Evolutionary conservation across 2,797 vertebrate genomes (phyloP), one percentile per base, ranked within the genome.

Genomic region (Trachurus trachurus): DNA sequence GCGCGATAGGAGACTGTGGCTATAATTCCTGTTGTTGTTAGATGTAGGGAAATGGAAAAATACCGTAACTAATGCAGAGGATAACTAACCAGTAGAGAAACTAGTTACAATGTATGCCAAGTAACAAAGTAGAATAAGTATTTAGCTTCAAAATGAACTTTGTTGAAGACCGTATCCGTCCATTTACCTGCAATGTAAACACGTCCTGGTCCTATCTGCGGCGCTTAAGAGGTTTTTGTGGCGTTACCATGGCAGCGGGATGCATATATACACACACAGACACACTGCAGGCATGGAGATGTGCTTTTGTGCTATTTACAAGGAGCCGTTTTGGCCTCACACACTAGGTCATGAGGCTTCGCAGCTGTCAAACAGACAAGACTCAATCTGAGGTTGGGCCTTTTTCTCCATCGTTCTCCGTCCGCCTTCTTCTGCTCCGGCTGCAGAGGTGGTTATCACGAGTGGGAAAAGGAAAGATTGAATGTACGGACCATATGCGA

Each of bases 231-330:
- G 57, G 40, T 49, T 62, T 77, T 58, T 74, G 66, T 61, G 29
- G 13, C 3, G 81, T 88, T 81, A 22, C 89, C 63, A 88, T 82
- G 79, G 57, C 81, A 83, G 53, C 34, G 4, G 63, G 53, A 83
- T 34, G 61, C 71, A 76, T 3, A 66, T 2, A 60, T 26, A n/a
- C n/a, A 65, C 71, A 81, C 5, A 80, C 3, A 64, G 17, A 74
- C 53, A 64, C 19, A 37, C 6, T 56, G 56, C 69, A 74, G 77
- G 62, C 74, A 29, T 39, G 65, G 66, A 9, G 3, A 71, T 65
- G 37, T 50, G n/a, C 57, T 59, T 78, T 59, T 78, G 6, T 82
- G 70, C 56, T 66, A 39, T 78, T 85, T 69, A 39, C 52, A 71
- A 66, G 56, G 62, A 81, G 73, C 39, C 45, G 53, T 39, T 76